Conservation (phyloP, 2,113 vertebrate species). For the Mustelus asterias region DNA sequence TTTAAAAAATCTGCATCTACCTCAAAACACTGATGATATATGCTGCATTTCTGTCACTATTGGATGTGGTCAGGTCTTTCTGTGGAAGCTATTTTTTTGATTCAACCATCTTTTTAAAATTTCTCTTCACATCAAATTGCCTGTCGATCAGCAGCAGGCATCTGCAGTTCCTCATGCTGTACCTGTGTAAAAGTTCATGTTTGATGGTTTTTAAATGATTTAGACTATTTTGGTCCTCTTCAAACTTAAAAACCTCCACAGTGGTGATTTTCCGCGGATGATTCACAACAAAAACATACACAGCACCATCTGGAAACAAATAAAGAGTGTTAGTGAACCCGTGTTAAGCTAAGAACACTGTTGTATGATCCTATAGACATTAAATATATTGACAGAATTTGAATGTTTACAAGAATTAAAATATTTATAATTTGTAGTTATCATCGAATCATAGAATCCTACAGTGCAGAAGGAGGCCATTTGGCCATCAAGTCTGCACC, state of each 20-base stretch:
- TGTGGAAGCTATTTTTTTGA: background rate
- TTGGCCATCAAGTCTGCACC: too few relatives aligned
- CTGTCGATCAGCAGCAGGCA: background rate
- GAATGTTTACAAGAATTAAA: background rate
- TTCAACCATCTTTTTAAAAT: background rate
- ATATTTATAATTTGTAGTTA: background rate
- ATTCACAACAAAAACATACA: slow-evolving; percentile 83
- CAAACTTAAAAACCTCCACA: slow-evolving; percentile 77
- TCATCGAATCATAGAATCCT: too few relatives aligned
- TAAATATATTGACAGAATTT: background rate
- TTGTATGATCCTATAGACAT: background rate
- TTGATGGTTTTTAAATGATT: slow-evolving; percentile 73
- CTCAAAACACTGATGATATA: background rate
- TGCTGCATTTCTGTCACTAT: background rate
- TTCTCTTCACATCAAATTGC: background rate
- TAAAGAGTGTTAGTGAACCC: background rate
- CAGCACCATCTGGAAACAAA: slow-evolving; percentile 57
- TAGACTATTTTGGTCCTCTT: slow-evolving; percentile 68
- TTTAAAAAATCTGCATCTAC: background rate
- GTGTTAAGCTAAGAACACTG: background rate
- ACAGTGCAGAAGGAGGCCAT: too few relatives aligned
- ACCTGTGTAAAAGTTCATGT: slow-evolving; percentile 77
- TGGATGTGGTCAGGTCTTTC: background rate
- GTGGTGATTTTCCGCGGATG: slow-evolving; percentile 73
- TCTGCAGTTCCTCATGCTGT: slow-evolving; percentile 38